phyloP scores from a whole-genome alignment of 2,888 invertebrate species.

The Odontothrips loti region DNA sequence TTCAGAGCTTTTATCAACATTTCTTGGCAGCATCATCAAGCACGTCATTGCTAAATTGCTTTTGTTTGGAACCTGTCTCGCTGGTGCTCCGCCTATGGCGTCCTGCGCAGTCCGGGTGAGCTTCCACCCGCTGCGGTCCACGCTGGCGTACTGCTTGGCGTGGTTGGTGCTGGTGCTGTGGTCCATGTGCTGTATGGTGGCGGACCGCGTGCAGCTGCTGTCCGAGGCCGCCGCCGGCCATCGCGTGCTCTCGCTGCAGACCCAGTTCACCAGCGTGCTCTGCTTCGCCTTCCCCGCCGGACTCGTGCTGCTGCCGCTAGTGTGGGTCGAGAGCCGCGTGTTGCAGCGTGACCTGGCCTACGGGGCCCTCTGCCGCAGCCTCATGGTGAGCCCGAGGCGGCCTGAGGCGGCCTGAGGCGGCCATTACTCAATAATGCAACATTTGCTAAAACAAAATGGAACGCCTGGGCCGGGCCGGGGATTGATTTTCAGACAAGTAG shows the following conservation, averaged over 20 bases:
- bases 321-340: background rate
- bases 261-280: background rate
- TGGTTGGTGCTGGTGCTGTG: background rate
- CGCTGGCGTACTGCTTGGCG: background rate
- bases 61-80: too few species aligned
- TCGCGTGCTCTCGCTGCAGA: background rate
- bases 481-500: too few species aligned
- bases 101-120: background rate
- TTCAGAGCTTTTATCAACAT: too few species aligned
- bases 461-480: too few species aligned
- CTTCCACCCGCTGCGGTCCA: slow-evolving; percentile 6
- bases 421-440: too few species aligned
- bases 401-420: too few species aligned
- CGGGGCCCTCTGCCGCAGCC: background rate
- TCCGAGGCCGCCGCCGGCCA: too few species aligned
- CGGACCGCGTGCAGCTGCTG: background rate
- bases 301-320: background rate
- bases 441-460: too few species aligned
- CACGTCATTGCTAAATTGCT: too few species aligned
- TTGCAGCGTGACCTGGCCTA: background rate
- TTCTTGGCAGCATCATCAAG: too few species aligned
- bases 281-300: background rate
- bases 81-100: too few species aligned
- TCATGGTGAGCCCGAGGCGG: background rate
- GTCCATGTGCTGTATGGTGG: background rate